Conservation (phyloP, 2,113 vertebrate genomes). For the Xenopus laevis region DNA sequence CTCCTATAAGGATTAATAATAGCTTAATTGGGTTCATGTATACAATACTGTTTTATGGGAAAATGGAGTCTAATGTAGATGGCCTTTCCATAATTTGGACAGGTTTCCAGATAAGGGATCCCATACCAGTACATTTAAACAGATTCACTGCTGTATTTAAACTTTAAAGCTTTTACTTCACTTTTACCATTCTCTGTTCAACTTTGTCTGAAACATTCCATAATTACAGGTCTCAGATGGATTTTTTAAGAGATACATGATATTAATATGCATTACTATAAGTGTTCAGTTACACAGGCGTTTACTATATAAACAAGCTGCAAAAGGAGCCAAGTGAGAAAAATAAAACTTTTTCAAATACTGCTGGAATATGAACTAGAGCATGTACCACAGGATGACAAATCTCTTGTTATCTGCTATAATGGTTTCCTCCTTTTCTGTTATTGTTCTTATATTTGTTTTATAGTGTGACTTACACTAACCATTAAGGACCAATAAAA, state of each 20-base stretch:
- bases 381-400: too few relatives aligned
- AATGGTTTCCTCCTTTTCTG: too few relatives aligned
- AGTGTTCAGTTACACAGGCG: constrained; percentile 61
- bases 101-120: too few relatives aligned
- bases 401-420: neutral
- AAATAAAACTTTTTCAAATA: neutral
- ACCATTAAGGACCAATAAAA: constrained; percentile 10
- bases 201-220: constrained; percentile 60
- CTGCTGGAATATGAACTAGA: constrained; percentile 9
- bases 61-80: too few relatives aligned
- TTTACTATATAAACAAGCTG: constrained; percentile 21
- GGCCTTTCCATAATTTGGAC: too few relatives aligned
- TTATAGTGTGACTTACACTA: neutral
- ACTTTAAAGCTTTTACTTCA: too few relatives aligned
- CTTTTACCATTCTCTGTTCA: constrained; percentile 36
- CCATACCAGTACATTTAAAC: too few relatives aligned
- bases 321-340: constrained; percentile 12
- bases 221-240: constrained; percentile 58
- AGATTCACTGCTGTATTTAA: too few relatives aligned
- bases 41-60: too few relatives aligned
- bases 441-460: neutral
- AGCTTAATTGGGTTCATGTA: too few relatives aligned
- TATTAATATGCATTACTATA: constrained; percentile 56
- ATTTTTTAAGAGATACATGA: constrained; percentile 56
- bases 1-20: too few relatives aligned